Base-by-base conservation (phyloP, 2,113 vertebrate species). In the Mixornis gularis region DNA sequence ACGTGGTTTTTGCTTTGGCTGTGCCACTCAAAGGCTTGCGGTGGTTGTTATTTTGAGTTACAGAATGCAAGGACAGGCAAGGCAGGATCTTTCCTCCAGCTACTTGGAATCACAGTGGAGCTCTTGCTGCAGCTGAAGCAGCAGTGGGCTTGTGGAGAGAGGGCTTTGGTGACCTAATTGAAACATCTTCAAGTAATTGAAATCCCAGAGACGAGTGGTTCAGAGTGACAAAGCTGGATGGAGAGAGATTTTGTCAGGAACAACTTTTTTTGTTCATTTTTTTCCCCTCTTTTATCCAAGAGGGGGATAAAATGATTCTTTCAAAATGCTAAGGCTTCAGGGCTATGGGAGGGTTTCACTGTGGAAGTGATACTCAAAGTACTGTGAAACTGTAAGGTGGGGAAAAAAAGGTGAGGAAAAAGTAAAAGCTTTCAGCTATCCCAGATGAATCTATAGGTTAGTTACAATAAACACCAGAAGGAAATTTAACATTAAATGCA, bases 351-450 rank as follows among this genome's bases (percentile, higher is more conserved):
- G 8, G 6, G 25, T 55, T 20, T 56, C 27, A 6, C 17, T 34
- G 19, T 7, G 12, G 12, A 34, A 85, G 1, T 21, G 12, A 85
- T 30, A 25, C 27, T 53, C 27, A 10, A 77, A 60, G 19, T 10
- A 53, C 0, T 2, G 9, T 21, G 6, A 86, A 56, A 71, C 46
- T 5, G 1, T 17, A 34, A 4, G 2, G 10, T 22, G 12, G 32
- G 24, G 13, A 5, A 36, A 36, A 55, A 55, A 51, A 44, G 1
- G 3, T 15, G 22, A 14, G 17, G 20, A 13, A 77, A 66, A 73
- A 25, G 4, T 10, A 52, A 55, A 64, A 73, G 29, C 14, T 72
- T 72, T 53, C 20, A 46, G 43, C 53, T 26, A 34, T 24, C 38
- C 25, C 41, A 34, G 27, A 53, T 29, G 19, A 43, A 25, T 18